Conservation (phyloP, 2,888 invertebrate species). For the Diploptera punctata region DNA sequence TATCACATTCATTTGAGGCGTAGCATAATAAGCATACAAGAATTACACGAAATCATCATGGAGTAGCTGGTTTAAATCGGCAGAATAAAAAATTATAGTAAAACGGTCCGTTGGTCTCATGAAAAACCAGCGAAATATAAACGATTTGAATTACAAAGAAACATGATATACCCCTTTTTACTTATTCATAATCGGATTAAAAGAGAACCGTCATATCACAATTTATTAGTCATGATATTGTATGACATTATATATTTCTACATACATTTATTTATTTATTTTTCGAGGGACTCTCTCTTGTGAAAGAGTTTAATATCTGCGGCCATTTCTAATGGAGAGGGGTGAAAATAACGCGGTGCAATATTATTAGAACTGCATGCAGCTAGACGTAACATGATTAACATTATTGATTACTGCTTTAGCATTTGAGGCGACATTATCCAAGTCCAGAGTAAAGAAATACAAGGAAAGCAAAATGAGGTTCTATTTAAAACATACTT, state of each 20-base stretch:
- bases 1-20: too few relatives aligned
- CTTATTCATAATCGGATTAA: not conserved
- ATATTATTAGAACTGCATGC: not conserved
- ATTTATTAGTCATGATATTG: not conserved
- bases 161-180: not conserved
- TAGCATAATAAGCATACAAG: too few relatives aligned
- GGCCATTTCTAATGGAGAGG: conserved; percentile 16
- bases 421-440: too few relatives aligned
- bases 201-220: not conserved
- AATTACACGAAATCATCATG: too few relatives aligned
- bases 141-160: conserved; percentile 3
- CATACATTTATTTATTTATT: conserved; percentile 16
- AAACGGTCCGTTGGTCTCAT: not conserved
- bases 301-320: conserved; percentile 8
- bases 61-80: too few relatives aligned
- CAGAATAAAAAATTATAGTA: not conserved
- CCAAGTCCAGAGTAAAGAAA: too few relatives aligned
- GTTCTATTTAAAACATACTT: too few relatives aligned
- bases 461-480: too few relatives aligned
- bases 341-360: not conserved
- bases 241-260: conserved; percentile 5
- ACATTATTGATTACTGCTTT: conserved; percentile 34
- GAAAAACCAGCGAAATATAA: not conserved
- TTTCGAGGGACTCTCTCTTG: not conserved
- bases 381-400: conserved; percentile 31